These are phyloP conservation scores for Calliphora vomitoria DNA, from an alignment of 2,888 invertebrate species.

Conservation along the genomic window DNA sequence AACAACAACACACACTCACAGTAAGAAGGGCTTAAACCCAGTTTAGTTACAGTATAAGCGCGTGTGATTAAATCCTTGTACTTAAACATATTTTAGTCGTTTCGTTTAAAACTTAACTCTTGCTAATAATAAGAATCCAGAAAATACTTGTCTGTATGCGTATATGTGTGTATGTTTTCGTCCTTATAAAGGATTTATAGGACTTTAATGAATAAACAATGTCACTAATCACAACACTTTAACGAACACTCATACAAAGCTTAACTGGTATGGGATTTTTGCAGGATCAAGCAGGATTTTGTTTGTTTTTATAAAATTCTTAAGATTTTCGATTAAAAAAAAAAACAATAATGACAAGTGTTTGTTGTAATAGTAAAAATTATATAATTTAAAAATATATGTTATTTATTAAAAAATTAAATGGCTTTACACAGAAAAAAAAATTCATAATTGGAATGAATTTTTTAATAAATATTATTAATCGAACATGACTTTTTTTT, in stretches of 20 bases:
- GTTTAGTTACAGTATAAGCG: slow-evolving; percentile 54
- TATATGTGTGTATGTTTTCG: not conserved
- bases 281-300: not conserved
- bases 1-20: slow-evolving; percentile 22
- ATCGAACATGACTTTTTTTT: too few species aligned
- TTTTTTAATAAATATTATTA: too few species aligned
- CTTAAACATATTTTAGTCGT: slow-evolving; percentile 34
- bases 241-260: not conserved
- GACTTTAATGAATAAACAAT: slow-evolving; percentile 62
- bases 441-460: too few species aligned
- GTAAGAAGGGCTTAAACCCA: slow-evolving; percentile 40
- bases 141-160: not conserved
- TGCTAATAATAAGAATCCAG: slow-evolving; percentile 32
- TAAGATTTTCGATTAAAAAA: not conserved
- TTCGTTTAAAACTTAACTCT: slow-evolving; percentile 40
- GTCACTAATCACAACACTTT: slow-evolving; percentile 48
- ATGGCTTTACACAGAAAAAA: too few species aligned
- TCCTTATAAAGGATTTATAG: slow-evolving; percentile 43
- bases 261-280: not conserved
- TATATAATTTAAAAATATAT: too few species aligned
- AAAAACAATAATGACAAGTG: not conserved
- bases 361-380: not conserved
- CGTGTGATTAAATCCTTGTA: slow-evolving; percentile 59
- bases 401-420: too few species aligned
- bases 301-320: slow-evolving; percentile 20